These are phyloP conservation scores for Geococcyx californianus DNA, from an alignment of 2,113 vertebrate species.

Conservation along the genomic window DNA sequence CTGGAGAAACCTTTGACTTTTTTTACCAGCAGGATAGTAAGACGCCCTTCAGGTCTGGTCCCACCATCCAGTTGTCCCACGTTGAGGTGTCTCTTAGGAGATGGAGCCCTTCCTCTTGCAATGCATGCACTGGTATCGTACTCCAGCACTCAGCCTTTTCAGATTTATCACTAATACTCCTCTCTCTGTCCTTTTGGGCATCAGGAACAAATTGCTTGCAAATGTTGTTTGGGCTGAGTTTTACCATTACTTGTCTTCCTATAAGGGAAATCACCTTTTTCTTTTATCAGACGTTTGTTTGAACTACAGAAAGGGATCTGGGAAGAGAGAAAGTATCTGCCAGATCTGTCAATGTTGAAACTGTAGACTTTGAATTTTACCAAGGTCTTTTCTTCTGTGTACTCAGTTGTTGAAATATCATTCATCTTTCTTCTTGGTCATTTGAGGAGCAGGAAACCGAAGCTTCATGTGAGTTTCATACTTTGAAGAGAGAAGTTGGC, in stretches of 20 bases:
- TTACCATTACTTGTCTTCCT: neutral
- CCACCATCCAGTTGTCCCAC: neutral
- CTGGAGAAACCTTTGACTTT: slow-evolving; percentile 50
- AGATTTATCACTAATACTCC: neutral
- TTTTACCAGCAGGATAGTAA: slow-evolving; percentile 27
- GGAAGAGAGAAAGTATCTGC: neutral
- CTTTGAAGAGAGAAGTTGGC: neutral
- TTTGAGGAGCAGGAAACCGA: neutral
- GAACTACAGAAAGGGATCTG: neutral
- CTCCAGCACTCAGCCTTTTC: neutral
- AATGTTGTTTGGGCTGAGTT: neutral
- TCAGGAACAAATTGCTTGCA: neutral
- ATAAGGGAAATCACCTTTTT: neutral
- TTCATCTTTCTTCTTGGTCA: neutral
- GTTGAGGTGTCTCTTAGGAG: slow-evolving; percentile 11
- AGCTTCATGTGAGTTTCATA: neutral
- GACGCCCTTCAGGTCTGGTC: neutral
- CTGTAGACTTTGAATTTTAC: neutral
- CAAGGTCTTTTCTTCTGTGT: neutral
- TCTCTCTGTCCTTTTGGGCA: neutral
- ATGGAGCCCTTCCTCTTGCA: neutral
- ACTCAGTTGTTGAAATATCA: neutral
- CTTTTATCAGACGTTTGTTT: neutral
- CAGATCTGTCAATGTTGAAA: neutral
- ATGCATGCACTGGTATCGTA: neutral